These are phyloP conservation scores for Dryocosmus kuriphilus DNA, from an alignment of 2,888 invertebrate species.

Conservation along the genomic window DNA sequence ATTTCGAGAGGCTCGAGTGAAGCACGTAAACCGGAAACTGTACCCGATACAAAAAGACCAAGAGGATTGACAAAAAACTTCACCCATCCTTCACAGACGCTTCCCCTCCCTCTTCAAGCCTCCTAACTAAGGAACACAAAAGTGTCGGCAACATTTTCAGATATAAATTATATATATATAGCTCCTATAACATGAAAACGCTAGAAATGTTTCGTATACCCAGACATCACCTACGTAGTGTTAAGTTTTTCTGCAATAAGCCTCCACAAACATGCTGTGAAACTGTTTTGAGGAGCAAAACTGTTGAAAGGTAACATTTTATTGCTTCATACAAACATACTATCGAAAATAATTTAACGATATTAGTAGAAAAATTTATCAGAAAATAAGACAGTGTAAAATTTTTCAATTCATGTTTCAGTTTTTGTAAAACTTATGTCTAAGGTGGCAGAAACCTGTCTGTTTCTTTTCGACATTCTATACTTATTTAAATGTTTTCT, in stretches of 20 bases:
- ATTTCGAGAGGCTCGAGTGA: neutral
- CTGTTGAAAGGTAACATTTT: neutral
- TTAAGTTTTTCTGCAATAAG: constrained; percentile 10
- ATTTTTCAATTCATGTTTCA: too few species aligned
- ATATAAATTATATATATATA: neutral
- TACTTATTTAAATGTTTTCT: too few species aligned
- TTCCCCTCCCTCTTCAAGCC: neutral
- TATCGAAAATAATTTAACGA: too few species aligned
- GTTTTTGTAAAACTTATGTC: too few species aligned
- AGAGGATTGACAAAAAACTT: constrained; percentile 1
- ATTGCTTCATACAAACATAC: neutral
- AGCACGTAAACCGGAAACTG: neutral
- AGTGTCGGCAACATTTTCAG: constrained; percentile 20
- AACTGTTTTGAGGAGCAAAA: neutral
- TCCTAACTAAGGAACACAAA: neutral
- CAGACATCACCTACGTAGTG: neutral
- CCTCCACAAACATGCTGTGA: neutral
- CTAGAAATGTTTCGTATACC: neutral
- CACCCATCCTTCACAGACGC: neutral
- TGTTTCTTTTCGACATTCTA: too few species aligned
- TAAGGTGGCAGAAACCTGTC: too few species aligned
- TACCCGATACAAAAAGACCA: constrained; percentile 1
- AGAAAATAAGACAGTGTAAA: too few species aligned
- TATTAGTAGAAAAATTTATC: too few species aligned
- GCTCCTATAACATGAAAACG: neutral